These are phyloP conservation scores for Mellilla xanthometata DNA, from an alignment of 2,888 invertebrate species.

Conservation along the genomic window DNA sequence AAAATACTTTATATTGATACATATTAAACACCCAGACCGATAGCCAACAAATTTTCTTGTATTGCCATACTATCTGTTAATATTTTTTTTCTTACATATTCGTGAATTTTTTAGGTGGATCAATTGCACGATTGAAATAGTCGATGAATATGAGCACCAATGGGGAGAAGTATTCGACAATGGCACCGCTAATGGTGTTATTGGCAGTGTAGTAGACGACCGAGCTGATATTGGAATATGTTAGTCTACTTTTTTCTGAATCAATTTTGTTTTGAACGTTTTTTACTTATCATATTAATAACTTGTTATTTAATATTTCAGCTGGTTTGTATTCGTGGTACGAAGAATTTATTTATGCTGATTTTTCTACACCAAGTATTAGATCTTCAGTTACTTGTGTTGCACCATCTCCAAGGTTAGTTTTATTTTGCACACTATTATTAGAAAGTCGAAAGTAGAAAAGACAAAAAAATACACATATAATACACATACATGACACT, in stretches of 20 bases:
- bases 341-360: slow-evolving; percentile 82
- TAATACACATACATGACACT: too few species aligned
- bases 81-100: slow-evolving; percentile 7
- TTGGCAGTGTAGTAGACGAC: slow-evolving; percentile 84
- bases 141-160: slow-evolving; percentile 80
- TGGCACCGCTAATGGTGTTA: slow-evolving; percentile 84
- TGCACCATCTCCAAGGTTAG: slow-evolving; percentile 84
- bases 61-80: too few species aligned
- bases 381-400: slow-evolving; percentile 86
- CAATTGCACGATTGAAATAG: slow-evolving; percentile 68
- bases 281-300: neutral
- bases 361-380: slow-evolving; percentile 83
- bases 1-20: too few species aligned
- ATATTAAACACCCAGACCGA: too few species aligned
- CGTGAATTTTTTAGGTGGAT: slow-evolving; percentile 72
- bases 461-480: too few species aligned
- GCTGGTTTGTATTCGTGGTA: slow-evolving; percentile 83
- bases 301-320: slow-evolving; percentile 27
- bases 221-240: slow-evolving; percentile 84
- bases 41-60: too few species aligned
- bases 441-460: too few species aligned
- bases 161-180: slow-evolving; percentile 87
- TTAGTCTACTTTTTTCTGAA: slow-evolving; percentile 37
- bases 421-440: too few species aligned
- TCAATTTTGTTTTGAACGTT: neutral